Conservation (phyloP, 2,888 invertebrate species). For the Eupithecia centaureata region DNA sequence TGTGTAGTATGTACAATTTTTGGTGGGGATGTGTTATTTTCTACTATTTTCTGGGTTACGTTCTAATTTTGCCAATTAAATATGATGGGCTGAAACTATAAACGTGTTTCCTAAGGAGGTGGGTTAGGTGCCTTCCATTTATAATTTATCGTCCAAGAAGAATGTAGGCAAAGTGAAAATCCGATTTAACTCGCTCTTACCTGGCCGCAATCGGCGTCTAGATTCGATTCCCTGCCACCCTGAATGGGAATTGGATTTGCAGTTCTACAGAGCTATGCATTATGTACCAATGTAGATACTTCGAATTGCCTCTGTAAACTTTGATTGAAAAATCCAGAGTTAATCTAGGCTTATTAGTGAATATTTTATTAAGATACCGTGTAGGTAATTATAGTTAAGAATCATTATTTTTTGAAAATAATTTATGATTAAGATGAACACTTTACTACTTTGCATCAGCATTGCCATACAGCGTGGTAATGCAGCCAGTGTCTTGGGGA, state of each 20-base stretch:
- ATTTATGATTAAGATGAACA: too few relatives aligned
- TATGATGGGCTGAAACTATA: background rate
- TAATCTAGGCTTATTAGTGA: slow-evolving; percentile 2
- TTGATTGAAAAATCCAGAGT: slow-evolving; percentile 13
- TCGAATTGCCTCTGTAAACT: slow-evolving; percentile 54
- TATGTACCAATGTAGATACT: slow-evolving; percentile 62
- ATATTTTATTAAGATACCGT: background rate
- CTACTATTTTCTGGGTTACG: too few relatives aligned
- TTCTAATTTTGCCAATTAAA: too few relatives aligned
- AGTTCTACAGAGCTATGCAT: slow-evolving; percentile 71
- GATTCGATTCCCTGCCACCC: slow-evolving; percentile 71
- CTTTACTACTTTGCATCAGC: too few relatives aligned
- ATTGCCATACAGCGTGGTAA: too few relatives aligned
- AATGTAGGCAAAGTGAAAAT: slow-evolving; percentile 63
- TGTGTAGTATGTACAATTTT: too few relatives aligned
- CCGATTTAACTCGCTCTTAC: slow-evolving; percentile 71
- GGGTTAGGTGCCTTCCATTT: slow-evolving; percentile 19
- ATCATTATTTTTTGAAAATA: too few relatives aligned
- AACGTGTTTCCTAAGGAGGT: background rate
- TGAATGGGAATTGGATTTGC: slow-evolving; percentile 77
- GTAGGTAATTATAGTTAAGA: background rate
- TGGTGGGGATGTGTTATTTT: too few relatives aligned
- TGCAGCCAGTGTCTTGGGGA: too few relatives aligned
- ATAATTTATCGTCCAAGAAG: slow-evolving; percentile 44
- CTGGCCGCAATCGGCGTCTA: slow-evolving; percentile 75